phyloP scores from a whole-genome alignment of 2,888 invertebrate genomes.

The Busseola fusca region DNA sequence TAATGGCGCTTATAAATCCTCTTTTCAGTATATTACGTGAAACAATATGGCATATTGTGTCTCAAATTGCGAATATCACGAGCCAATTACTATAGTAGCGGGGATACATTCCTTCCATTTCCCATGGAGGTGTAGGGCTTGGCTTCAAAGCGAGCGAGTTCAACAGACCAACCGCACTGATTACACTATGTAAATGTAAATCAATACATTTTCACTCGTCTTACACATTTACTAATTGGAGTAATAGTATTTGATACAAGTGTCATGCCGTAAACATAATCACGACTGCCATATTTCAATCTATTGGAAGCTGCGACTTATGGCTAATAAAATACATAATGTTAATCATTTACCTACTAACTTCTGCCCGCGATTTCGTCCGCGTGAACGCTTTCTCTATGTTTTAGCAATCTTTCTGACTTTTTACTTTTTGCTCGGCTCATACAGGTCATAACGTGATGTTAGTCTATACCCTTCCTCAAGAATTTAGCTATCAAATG shows the following conservation, averaged over 20 bases:
- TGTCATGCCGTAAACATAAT: constrained; percentile 15
- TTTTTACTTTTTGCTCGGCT: too few relatives aligned
- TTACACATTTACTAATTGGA: not conserved
- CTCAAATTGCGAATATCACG: constrained; percentile 70
- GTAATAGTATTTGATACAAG: not conserved
- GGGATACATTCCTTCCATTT: constrained; percentile 71
- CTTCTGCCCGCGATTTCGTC: too few relatives aligned
- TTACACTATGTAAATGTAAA: constrained; percentile 10
- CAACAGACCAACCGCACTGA: not conserved
- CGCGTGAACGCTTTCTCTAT: too few relatives aligned
- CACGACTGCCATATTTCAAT: constrained; percentile 8
- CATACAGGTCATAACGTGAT: too few relatives aligned
- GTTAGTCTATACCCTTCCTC: too few relatives aligned
- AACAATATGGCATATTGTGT: constrained; percentile 58
- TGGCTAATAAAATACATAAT: not conserved
- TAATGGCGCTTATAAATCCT: constrained; percentile 38
- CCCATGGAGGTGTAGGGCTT: constrained; percentile 67
- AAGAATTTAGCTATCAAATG: too few relatives aligned
- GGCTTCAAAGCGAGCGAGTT: constrained; percentile 48
- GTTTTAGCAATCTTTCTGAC: too few relatives aligned
- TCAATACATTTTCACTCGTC: constrained; percentile 5
- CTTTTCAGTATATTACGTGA: constrained; percentile 57
- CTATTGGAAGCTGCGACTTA: not conserved
- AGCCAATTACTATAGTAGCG: constrained; percentile 73
- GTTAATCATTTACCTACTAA: constrained; percentile 19